phyloP scores from a whole-genome alignment of 2,797 vertebrate species.

The Pteronotus mesoamericanus region DNA sequence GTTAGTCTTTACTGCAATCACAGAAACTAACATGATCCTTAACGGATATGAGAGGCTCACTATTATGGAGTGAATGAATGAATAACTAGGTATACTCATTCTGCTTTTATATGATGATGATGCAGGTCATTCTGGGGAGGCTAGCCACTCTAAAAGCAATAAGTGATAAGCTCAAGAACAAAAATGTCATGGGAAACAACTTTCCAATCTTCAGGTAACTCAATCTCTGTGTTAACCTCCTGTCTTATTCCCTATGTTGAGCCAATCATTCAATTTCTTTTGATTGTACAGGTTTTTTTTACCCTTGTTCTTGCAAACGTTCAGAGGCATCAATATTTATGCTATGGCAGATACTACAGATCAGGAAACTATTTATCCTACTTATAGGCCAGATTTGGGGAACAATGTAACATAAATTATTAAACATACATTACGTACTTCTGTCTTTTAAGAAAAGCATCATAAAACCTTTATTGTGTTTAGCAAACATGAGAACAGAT shows the following conservation, averaged over 20 bases:
- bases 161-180: neutral
- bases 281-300: neutral
- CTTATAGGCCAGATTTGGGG: neutral
- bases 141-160: neutral
- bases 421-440: neutral
- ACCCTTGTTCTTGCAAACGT: neutral
- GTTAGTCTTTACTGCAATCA: neutral
- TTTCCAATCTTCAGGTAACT: neutral
- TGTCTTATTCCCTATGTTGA: neutral
- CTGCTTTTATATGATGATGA: neutral
- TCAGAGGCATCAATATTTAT: neutral
- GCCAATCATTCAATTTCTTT: neutral
- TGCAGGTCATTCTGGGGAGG: neutral
- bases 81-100: neutral
- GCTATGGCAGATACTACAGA: neutral
- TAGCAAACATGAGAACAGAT: neutral
- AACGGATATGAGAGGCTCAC: neutral
- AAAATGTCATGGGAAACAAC: neutral
- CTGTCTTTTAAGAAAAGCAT: neutral
- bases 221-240: neutral
- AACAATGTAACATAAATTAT: neutral
- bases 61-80: neutral
- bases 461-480: neutral
- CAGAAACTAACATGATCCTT: neutral
- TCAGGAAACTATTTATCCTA: neutral